Evolutionary conservation across 2,113 vertebrate species (phyloP).

Genomic region (Smithornis capensis): DNA sequence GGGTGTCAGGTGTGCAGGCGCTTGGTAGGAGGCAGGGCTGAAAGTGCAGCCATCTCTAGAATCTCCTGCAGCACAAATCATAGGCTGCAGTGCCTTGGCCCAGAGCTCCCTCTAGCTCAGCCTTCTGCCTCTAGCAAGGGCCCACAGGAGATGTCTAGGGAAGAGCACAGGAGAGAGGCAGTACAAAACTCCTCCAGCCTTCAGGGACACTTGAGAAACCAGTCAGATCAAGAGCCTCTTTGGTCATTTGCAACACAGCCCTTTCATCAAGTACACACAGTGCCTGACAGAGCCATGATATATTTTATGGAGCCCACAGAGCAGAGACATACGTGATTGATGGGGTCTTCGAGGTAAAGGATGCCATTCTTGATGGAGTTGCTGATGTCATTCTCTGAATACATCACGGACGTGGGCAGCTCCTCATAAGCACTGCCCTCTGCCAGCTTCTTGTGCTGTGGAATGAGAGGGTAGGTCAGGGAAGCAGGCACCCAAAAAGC

Average conservation of each 20-base stretch:
- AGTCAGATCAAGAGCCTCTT: rapidly evolving
- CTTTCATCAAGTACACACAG: neutral
- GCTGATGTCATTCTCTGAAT: slow-evolving; percentile 97
- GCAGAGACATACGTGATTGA: slow-evolving; percentile 84
- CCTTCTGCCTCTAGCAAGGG: slow-evolving; percentile 9
- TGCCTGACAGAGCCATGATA: rapidly evolving
- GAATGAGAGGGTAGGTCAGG: neutral
- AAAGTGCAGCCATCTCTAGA: neutral
- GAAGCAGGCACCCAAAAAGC: neutral
- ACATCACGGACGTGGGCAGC: slow-evolving; percentile 88
- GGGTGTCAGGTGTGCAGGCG: neutral
- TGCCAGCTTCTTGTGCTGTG: slow-evolving; percentile 96
- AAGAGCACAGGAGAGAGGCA: neutral
- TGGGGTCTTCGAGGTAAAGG: slow-evolving; percentile 94
- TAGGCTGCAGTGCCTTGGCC: slow-evolving; percentile 12
- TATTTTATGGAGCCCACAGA: neutral
- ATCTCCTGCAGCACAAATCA: neutral
- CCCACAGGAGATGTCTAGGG: neutral
- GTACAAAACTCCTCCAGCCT: neutral
- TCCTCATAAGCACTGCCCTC: slow-evolving; percentile 97
- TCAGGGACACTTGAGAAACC: neutral
- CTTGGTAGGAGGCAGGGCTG: neutral
- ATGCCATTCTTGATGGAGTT: slow-evolving; percentile 99
- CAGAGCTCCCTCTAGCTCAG: slow-evolving; percentile 62
- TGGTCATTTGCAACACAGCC: neutral